Conservation (phyloP, 2,797 vertebrate species). For the Bufotes viridis region DNA sequence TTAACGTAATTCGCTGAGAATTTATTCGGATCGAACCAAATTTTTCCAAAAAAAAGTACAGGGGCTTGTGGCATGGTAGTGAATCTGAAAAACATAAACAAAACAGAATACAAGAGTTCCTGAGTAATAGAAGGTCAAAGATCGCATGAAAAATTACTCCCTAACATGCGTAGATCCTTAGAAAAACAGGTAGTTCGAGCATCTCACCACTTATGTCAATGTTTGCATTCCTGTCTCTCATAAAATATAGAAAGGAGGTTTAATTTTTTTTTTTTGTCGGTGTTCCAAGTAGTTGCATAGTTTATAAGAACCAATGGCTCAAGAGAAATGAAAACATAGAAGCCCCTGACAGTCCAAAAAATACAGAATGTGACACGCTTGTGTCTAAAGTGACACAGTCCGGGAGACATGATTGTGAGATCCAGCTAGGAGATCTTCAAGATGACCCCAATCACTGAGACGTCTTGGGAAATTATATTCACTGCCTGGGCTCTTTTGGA, state of each 20-base stretch:
- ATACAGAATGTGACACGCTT: constrained; percentile 42
- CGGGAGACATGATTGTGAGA: constrained; percentile 29
- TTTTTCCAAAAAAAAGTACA: no score
- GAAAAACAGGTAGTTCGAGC: background rate
- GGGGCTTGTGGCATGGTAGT: background rate
- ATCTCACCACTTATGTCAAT: background rate
- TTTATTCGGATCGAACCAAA: no score
- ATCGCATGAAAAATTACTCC: background rate
- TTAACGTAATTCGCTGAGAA: no score
- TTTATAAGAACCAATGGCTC: constrained; percentile 13
- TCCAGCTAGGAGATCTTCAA: constrained; percentile 20
- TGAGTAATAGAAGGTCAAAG: background rate
- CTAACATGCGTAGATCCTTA: background rate
- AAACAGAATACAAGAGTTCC: background rate
- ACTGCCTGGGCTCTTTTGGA: constrained; percentile 25
- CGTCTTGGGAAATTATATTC: constrained; percentile 58
- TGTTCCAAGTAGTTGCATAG: constrained; percentile 28
- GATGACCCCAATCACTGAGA: constrained; percentile 59
- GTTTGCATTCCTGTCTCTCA: constrained; percentile 23
- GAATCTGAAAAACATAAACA: background rate
- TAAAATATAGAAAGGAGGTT: constrained; percentile 47
- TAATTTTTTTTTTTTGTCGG: constrained; percentile 12
- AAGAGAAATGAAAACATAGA: constrained; percentile 53
- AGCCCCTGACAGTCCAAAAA: constrained; percentile 52
- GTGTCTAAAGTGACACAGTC: constrained; percentile 17